Conservation (phyloP, 2,113 vertebrate genomes). For the Actenoides hombroni region DNA sequence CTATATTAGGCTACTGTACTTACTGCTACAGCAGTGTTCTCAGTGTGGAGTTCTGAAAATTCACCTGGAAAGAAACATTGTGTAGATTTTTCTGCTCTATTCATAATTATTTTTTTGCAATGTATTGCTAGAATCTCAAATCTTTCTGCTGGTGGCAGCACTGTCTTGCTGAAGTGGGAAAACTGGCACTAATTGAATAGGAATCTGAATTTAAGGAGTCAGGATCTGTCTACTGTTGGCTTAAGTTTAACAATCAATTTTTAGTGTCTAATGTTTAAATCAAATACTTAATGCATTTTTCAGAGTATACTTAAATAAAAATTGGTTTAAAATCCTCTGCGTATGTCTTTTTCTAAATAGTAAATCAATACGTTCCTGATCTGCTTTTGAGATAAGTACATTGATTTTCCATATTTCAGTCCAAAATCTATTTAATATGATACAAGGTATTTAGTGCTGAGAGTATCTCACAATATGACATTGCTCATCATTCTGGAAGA, state of each 20-base stretch:
- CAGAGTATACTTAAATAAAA: background rate
- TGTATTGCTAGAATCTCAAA: background rate
- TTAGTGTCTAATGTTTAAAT: background rate
- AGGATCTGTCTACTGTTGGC: background rate
- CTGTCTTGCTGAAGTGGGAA: conserved; percentile 16
- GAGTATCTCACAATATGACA: background rate
- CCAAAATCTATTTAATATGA: background rate
- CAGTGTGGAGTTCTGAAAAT: background rate
- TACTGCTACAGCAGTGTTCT: background rate
- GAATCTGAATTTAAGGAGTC: background rate
- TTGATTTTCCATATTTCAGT: background rate
- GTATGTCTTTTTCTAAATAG: background rate
- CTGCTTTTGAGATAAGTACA: background rate
- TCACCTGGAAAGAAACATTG: background rate
- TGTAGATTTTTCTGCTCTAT: background rate
- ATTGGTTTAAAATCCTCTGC: background rate
- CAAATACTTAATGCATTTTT: background rate
- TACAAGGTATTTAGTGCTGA: background rate
- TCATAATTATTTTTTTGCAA: background rate
- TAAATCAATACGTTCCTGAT: background rate
- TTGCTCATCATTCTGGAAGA: background rate
- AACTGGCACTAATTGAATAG: background rate
- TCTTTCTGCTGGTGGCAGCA: conserved; percentile 69
- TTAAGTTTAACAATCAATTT: background rate
- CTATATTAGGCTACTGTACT: background rate